These are phyloP conservation scores for Poecilia wingei DNA, from an alignment of 2,797 vertebrate genomes.

Conservation along the genomic window DNA sequence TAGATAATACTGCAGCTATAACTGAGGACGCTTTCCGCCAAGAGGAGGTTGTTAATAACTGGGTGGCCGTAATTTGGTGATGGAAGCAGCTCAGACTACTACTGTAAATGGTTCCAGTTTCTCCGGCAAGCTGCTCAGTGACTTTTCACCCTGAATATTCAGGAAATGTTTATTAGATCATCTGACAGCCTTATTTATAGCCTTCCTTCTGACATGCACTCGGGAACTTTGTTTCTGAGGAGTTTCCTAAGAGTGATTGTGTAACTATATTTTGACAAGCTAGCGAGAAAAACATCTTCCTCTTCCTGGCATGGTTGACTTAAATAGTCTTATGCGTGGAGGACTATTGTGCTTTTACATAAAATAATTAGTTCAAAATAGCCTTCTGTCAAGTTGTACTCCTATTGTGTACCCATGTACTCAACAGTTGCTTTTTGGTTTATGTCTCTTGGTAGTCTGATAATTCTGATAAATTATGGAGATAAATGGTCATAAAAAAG, in stretches of 20 bases:
- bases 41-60: slow-evolving; percentile 6
- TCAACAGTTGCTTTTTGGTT: neutral
- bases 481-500: neutral
- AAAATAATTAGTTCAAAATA: neutral
- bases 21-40: neutral
- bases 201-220: neutral
- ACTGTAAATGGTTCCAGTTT: neutral
- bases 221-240: neutral
- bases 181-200: slow-evolving; percentile 7
- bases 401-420: neutral
- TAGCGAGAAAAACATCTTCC: slow-evolving; percentile 27
- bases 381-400: neutral
- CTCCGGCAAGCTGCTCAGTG: neutral
- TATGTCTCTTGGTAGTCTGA: neutral
- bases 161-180: neutral
- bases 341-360: neutral
- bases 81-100: neutral
- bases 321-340: slow-evolving; percentile 8
- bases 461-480: neutral
- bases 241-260: slow-evolving; percentile 20
- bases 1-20: neutral
- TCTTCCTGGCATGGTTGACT: slow-evolving; percentile 16
- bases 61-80: neutral
- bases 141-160: slow-evolving; percentile 2
- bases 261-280: slow-evolving; percentile 16